Base-by-base conservation (phyloP, 2,797 vertebrate genomes). In the Danio albolineatus region DNA sequence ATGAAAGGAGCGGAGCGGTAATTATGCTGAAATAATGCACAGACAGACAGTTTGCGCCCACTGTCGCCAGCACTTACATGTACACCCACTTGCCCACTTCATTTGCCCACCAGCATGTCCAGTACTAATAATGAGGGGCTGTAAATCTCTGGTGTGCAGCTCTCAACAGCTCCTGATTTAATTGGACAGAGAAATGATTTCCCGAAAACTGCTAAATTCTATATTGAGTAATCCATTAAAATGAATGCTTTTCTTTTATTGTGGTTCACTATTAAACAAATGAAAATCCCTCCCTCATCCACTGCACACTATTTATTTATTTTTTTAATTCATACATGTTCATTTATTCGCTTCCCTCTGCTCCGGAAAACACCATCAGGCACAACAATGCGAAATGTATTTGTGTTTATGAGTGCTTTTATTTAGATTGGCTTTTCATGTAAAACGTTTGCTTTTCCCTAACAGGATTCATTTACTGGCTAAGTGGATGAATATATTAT, bases 1-100 rank as follows among this genome's bases (percentile, higher is more conserved):
- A 72, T 82, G 80, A 85, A 82, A 76, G 75, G 44, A 59, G 38
- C 57, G 39, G 56, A 81, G 82, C 75, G 73, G 61, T 73, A 79
- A 85, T 85, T 82, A 79, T 46, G 61, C 77, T 64, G 46, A 56
- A 85, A 80, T 69, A 75, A 39, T 62, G 28, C 69, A 76, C 44
- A 77, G 76, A 79, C 76, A 81, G 71, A 65, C 77, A 41, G 67
- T 82, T 71, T 62, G 61, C 16, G 74, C 53, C 53, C 44, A 64
- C 46, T 41, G 46, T 66, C 19, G 8, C 66, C 56, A 70, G 67
- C 54, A 13, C 65, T 38, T 69, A 48, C 81, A 65, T 46, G 44
- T 62, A 69, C 76, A 78, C 73, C 62, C 65, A 53, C 49, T 38
- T 73, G 38, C 71, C 57, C 49, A 54, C 61, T 49, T 81, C 19